Evolutionary conservation across 1,140 invertebrate genomes (phyloP), one percentile per base, ranked within the genome.

Genomic region (Zaprionus kolodkinae): DNA sequence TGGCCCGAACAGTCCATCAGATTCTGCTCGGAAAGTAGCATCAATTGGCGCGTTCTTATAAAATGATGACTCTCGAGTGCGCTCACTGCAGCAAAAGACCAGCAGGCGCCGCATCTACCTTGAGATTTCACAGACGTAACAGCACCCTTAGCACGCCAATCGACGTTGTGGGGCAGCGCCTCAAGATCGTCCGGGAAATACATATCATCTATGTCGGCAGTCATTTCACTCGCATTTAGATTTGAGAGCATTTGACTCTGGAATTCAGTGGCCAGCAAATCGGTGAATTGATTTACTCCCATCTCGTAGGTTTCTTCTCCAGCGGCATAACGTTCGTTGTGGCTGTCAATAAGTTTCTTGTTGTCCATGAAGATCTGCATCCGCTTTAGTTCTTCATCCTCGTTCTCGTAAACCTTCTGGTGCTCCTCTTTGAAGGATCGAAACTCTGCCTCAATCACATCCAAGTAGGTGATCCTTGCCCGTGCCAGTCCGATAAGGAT

Each of bases 51-150:
- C 17, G 93, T 94, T 64, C 94, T 94, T 21, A 94, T 93, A 72
- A 94, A 95, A 69, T 94, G 93, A 79, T 96, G 96, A 33, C 96
- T 96, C 93, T 97, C 96, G 43, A 97, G 92, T 1, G 96, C 93
- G 17, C 95, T 98, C 79, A 97, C 99, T 3, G 96, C 93, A 76
- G 96, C 96, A 93, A 99, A 99, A 69, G 97, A 95, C 97, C 97
- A 99, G 93, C 97, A 98, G 3, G 97, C 97, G 52, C 98, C 97
- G 93, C 98, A 99, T 79, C 6, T 13, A 13, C 60, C 96, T 94
- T 99, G 98, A 93, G 99, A 96, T 93, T 99, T 99, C 27, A 99
- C 94, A 1, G 94, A 93, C 17, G 98, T 99, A 15, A 99, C 97
- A 70, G 96, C 96, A 45, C 97, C 97, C 55, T 95, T 92, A 63